Evolutionary conservation across 2,113 vertebrate genomes (phyloP).

Genomic region (Podarcis muralis): DNA sequence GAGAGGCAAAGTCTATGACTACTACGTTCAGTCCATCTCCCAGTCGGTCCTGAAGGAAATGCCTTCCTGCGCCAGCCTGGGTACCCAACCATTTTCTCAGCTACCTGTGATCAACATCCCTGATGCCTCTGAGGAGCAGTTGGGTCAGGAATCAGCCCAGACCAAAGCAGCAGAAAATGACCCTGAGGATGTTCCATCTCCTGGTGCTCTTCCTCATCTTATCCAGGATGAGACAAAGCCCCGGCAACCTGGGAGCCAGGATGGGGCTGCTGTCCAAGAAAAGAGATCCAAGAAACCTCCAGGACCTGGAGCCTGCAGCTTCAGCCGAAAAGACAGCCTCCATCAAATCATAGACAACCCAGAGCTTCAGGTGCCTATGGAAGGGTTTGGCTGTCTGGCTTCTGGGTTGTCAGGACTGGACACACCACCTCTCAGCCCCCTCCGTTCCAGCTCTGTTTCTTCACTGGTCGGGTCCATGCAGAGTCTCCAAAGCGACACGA

Average conservation of each 20-base stretch:
- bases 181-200: neutral
- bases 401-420: neutral
- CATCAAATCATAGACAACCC: constrained; percentile 75
- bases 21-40: constrained; percentile 82
- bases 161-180: accelerated
- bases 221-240: accelerated
- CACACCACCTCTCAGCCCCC: neutral
- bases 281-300: accelerated
- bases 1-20: constrained; percentile 87
- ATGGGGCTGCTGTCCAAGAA: accelerated
- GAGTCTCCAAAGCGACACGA: neutral
- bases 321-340: constrained; percentile 77
- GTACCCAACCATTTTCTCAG: accelerated
- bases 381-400: neutral
- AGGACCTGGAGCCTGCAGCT: accelerated
- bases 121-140: neutral
- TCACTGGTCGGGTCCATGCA: constrained; percentile 21
- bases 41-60: constrained; percentile 62
- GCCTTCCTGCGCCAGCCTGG: neutral
- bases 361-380: constrained; percentile 70
- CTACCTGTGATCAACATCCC: accelerated
- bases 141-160: accelerated
- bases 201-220: accelerated
- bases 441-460: neutral
- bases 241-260: neutral